These are phyloP conservation scores for Nomada hirtipes DNA, from an alignment of 2,888 invertebrate species.

Conservation along the genomic window DNA sequence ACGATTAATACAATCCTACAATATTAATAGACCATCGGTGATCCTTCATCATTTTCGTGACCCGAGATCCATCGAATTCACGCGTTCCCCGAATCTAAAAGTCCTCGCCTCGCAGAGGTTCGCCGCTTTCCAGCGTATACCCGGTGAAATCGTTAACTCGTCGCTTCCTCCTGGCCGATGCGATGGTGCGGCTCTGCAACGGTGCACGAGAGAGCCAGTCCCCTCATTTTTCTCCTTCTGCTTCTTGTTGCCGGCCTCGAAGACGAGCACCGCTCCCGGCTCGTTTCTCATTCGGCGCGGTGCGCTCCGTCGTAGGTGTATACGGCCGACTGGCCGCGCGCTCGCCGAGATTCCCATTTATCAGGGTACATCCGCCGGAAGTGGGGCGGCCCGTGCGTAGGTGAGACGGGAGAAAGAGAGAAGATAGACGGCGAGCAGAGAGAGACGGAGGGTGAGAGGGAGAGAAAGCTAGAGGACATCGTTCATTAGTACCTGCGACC, in stretches of 20 bases:
- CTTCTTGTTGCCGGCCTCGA: slow-evolving; percentile 62
- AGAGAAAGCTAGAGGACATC: slow-evolving; percentile 54
- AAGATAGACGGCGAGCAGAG: slow-evolving; percentile 38
- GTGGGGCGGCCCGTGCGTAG: slow-evolving; percentile 83
- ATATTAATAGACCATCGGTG: no score
- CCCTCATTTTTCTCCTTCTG: slow-evolving; percentile 52
- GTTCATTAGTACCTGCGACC: slow-evolving; percentile 70
- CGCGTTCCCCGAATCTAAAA: no score
- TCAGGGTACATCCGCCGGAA: slow-evolving; percentile 84
- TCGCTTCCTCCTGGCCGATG: slow-evolving; percentile 34
- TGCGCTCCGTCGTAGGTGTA: slow-evolving; percentile 73
- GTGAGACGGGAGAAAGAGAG: slow-evolving; percentile 75
- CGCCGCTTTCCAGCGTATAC: slow-evolving; percentile 7
- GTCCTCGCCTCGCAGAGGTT: not conserved
- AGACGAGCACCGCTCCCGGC: slow-evolving; percentile 61
- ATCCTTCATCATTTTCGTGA: no score
- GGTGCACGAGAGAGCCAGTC: slow-evolving; percentile 51
- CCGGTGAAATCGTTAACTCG: slow-evolving; percentile 45
- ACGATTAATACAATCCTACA: no score
- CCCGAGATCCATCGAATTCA: no score
- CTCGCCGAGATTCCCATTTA: slow-evolving; percentile 82
- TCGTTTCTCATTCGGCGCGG: slow-evolving; percentile 68
- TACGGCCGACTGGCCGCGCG: slow-evolving; percentile 72
- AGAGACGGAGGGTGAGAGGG: not conserved
- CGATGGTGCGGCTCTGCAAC: slow-evolving; percentile 35